Base-by-base conservation (phyloP, 2,113 vertebrate species). In the Athene noctua region DNA sequence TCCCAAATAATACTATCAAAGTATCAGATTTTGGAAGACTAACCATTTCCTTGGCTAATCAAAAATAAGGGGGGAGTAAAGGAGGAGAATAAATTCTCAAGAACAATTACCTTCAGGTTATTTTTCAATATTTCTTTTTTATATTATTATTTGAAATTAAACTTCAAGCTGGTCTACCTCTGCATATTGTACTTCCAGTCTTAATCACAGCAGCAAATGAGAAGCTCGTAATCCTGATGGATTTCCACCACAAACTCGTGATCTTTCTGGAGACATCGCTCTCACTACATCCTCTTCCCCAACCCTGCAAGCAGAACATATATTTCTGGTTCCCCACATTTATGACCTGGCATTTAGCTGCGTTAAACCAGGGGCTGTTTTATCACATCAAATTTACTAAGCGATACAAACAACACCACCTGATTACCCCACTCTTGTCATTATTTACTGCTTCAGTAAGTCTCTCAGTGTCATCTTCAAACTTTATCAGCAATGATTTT, bases 401-500 rank as follows among this genome's bases (percentile, higher is more conserved):
- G 91, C 72, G 83, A 89, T 94, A 88, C 74, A 94, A 95, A 92
- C 95, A 92, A 22, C 55, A 86, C 29, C 83, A 86, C 77, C 86
- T 77, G 92, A 95, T 94, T 85, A 78, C 78, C 86, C 70, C 5
- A 2, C 46, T 94, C 70, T 38, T 84, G 84, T 75, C 83, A 47
- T 91, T 92, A 87, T 92, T 96, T 94, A 96, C 88, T 91, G 86
- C 83, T 88, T 49, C 90, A 65, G 86, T 65, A 94, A 94, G 86
- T 85, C 80, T 95, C 86, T 91, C 65, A 36, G 92, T 91, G 73
- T 72, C 94, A 91, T 94, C 88, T 87, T 38, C 92, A 96, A 93
- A 97, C 90, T 92, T 81, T 87, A 95, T 93, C 91, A 94, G 95
- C 88, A 96, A 96, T 72, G 88, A 97, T 97, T 96, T 96, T 94